Evolutionary conservation across 2,888 invertebrate genomes (phyloP).

Genomic region (Brenthis daphne): DNA sequence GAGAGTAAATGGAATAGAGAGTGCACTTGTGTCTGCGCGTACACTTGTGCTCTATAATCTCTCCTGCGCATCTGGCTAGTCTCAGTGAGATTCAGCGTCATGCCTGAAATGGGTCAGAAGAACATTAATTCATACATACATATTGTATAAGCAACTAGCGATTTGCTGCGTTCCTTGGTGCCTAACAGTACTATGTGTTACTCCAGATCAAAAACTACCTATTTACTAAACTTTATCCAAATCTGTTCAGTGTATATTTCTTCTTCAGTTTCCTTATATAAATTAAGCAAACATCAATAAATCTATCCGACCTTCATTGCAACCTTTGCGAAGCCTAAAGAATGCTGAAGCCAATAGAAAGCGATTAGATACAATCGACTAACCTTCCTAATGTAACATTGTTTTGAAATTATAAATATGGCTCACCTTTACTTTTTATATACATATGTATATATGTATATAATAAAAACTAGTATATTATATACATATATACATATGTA

Average conservation of each 20-base stretch:
- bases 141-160: too few relatives aligned
- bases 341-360: slow-evolving; percentile 42
- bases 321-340: slow-evolving; percentile 40
- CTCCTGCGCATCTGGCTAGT: too few relatives aligned
- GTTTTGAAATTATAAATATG: slow-evolving; percentile 5
- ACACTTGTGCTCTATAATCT: too few relatives aligned
- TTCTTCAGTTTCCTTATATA: background rate
- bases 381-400: slow-evolving; percentile 24
- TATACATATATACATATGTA: too few relatives aligned
- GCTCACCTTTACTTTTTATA: background rate
- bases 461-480: too few relatives aligned
- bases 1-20: too few relatives aligned
- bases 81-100: too few relatives aligned
- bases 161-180: too few relatives aligned
- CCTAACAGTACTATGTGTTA: background rate
- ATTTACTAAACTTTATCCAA: background rate
- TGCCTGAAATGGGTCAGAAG: too few relatives aligned
- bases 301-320: slow-evolving; percentile 31
- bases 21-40: too few relatives aligned
- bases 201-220: background rate
- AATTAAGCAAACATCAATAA: slow-evolving; percentile 12
- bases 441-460: too few relatives aligned
- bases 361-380: slow-evolving; percentile 20
- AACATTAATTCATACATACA: too few relatives aligned
- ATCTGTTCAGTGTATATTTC: background rate